Percentiles rank a stretch among this genome's conserved stretches.
phyloP scores from a whole-genome alignment of 1,140 invertebrate species.

The Aphaenogaster floridana region DNA sequence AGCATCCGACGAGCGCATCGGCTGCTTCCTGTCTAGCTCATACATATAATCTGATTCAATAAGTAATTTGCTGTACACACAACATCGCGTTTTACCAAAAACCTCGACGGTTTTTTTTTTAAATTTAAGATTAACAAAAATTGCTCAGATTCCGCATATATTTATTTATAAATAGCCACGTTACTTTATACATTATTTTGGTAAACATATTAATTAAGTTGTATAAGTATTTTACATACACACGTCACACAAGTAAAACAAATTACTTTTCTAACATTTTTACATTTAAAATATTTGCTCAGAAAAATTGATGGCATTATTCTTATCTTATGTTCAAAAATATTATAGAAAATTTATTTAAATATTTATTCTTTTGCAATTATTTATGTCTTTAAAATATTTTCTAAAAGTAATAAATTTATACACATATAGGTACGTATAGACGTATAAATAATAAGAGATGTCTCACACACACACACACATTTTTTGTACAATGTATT shows the following conservation, averaged over 20 bases:
- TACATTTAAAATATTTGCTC: background rate
- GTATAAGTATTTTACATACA: background rate
- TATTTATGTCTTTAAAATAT: constrained; percentile 4
- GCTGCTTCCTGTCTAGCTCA: constrained; percentile 60
- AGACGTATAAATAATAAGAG: background rate
- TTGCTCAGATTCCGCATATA: background rate
- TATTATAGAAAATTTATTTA: background rate
- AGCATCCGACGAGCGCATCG: constrained; percentile 53
- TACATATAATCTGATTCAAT: constrained; percentile 66
- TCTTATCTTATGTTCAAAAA: background rate
- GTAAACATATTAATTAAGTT: background rate
- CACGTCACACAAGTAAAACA: background rate
- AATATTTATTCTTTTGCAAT: background rate
- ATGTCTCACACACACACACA: background rate
- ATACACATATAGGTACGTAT: no score
- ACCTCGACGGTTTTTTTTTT: constrained; percentile 2
- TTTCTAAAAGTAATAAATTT: background rate
- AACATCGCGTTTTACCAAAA: constrained; percentile 48
- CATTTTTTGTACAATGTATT: background rate
- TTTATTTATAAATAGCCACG: constrained; percentile 39
- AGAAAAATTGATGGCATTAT: background rate
- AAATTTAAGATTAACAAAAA: background rate
- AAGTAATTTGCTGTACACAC: constrained; percentile 58
- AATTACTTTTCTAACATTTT: background rate
- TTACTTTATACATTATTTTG: background rate